A percentile compares a stretch with the other conserved stretches of the same genome.
These are phyloP conservation scores for Argyresthia albistria DNA, from an alignment of 2,888 invertebrate genomes.

Conservation along the genomic window DNA sequence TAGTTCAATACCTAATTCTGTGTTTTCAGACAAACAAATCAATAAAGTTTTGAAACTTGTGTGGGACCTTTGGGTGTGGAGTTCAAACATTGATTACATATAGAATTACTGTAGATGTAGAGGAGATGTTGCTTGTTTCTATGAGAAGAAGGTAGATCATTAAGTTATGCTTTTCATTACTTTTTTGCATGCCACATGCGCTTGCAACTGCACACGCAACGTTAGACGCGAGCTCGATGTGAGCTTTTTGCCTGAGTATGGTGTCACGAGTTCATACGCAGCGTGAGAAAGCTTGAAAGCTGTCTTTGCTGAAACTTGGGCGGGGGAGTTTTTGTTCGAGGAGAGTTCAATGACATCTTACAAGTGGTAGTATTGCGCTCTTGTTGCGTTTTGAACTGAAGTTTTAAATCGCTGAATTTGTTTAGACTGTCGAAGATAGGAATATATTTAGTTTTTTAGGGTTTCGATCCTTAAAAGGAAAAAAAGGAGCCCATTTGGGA, in stretches of 20 bases:
- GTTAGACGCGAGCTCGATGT: conserved; percentile 22
- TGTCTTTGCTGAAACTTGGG: conserved; percentile 40
- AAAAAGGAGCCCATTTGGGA: no score
- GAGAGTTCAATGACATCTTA: conserved; percentile 50
- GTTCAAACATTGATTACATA: no score
- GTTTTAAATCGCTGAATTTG: conserved; percentile 6
- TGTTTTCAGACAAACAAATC: no score
- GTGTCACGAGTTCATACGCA: conserved; percentile 50
- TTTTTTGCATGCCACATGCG: neutral
- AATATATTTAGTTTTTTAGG: no score
- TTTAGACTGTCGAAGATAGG: neutral
- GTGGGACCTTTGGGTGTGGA: no score
- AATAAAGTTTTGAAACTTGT: no score
- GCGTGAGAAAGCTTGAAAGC: conserved; percentile 32
- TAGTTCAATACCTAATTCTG: no score
- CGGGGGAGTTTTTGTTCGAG: conserved; percentile 65
- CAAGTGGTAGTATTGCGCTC: conserved; percentile 25
- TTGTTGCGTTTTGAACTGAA: conserved; percentile 12
- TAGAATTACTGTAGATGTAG: no score
- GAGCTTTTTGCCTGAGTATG: conserved; percentile 37
- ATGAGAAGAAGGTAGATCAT: no score
- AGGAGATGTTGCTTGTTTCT: no score
- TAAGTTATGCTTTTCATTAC: neutral
- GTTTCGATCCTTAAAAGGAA: no score
- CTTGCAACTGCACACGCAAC: neutral